Conservation (phyloP, 1,140 invertebrate species). For the Achroia grisella region DNA sequence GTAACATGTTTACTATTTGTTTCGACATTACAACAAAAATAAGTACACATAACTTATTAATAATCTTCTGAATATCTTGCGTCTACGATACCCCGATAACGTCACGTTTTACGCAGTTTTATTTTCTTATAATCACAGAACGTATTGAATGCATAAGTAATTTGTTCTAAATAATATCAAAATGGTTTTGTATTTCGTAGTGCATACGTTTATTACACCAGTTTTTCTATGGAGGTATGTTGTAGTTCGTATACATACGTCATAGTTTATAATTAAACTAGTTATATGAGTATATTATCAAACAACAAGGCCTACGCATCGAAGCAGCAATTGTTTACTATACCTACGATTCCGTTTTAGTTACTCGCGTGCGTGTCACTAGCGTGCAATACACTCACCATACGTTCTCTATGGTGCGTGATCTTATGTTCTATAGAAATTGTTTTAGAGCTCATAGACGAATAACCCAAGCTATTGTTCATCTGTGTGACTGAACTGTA, state of each 20-base stretch:
- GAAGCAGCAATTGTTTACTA: conserved; percentile 63
- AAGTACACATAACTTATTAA: conserved; percentile 41
- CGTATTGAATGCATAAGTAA: no score
- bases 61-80: conserved; percentile 23
- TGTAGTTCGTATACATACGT: no score
- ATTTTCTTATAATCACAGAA: conserved; percentile 7
- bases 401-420: conserved; percentile 1
- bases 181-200: no score
- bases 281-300: conserved; percentile 35
- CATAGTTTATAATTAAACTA: conserved; percentile 1
- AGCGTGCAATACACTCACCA: conserved; percentile 20
- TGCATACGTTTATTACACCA: no score
- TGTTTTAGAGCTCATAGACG: conserved; percentile 17
- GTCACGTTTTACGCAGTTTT: conserved; percentile 24
- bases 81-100: conserved; percentile 4
- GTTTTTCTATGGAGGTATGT: no score
- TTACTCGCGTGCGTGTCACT: conserved; percentile 35
- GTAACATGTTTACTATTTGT: conserved; percentile 55
- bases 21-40: conserved; percentile 47
- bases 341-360: conserved; percentile 54
- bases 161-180: no score
- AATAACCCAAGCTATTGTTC: conserved; percentile 13
- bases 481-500: conserved; percentile 46
- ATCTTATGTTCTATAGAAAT: conserved; percentile 14
- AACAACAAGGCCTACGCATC: conserved; percentile 44